Conservation (phyloP, 2,888 invertebrate genomes). For the Gryllus longicercus region DNA sequence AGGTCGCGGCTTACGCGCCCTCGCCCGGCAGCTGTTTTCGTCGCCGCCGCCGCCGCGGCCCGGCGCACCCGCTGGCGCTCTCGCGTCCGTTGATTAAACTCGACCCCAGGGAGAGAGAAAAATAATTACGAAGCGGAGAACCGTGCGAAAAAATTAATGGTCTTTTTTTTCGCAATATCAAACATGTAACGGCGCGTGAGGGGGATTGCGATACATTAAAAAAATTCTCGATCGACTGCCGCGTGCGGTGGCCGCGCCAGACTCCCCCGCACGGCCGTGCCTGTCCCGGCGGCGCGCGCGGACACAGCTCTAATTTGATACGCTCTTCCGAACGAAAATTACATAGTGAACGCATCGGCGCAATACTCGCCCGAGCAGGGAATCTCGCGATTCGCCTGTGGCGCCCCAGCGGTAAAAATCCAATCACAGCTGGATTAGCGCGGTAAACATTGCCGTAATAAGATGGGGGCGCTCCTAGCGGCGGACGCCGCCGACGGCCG, state of each 20-base stretch:
- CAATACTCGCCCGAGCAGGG: not conserved
- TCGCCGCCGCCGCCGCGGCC: not conserved
- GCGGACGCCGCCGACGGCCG: not conserved
- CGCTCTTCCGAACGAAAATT: not conserved
- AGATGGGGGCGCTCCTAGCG: not conserved
- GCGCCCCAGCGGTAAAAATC: not conserved
- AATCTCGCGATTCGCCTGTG: not conserved
- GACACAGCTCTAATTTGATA: not conserved
- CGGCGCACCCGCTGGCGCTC: not conserved
- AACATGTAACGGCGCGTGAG: not conserved
- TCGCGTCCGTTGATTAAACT: not conserved
- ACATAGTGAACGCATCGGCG: not conserved
- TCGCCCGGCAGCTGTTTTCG: not conserved
- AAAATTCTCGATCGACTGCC: not conserved
- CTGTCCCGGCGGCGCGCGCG: not conserved
- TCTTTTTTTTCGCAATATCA: not conserved
- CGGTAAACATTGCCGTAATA: slow-evolving; percentile 1
- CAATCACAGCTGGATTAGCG: slow-evolving; percentile 10
- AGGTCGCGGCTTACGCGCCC: not conserved
- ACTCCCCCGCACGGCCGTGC: not conserved
- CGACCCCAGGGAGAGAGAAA: slow-evolving; percentile 6
- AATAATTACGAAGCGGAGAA: slow-evolving; percentile 17
- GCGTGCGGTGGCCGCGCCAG: not conserved
- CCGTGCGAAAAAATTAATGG: slow-evolving; percentile 17
- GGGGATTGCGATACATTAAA: not conserved